Base-by-base conservation (phyloP, 2,113 vertebrate genomes). In the Bubo blakistoni region DNA sequence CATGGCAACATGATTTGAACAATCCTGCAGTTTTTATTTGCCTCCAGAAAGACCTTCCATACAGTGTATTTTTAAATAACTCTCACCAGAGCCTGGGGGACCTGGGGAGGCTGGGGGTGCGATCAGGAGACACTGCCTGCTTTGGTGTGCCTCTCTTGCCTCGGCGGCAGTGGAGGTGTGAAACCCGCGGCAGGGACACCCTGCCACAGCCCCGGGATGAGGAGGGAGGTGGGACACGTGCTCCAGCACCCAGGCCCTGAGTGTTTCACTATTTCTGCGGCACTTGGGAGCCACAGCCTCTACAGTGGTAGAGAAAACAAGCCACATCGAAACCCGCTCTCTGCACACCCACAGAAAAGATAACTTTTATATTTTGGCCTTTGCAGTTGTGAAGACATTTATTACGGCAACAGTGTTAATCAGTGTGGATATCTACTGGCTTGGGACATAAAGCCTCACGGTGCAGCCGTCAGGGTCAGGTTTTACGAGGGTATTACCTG, bases 291-390 rank as follows among this genome's bases (percentile, higher is more conserved):
- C 38, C 1, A 0, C 25, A 16, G 65, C 38, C 61, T 3, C 5
- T 1, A n/a, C n/a, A n/a, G n/a, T n/a, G 7, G 10, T 10, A 27
- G 9, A 15, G 19, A 19, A 20, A 47, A 19, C 14, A 4, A 27
- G 10, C 14, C 4, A 12, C 57, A 25, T 3, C 9, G 13, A 55
- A 47, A 18, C 40, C 13, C 18, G 47, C 3, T 13, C 36, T 19
- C 32, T 11, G 34, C 27, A 4, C 1, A 2, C 3, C 58, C 34
- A 8, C 0, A 0, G 24, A 7, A 18, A 30, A 36, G 3, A 8
- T 1, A 16, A 67, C 17, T 65, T 19, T 3, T 7, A 4, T 24
- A 19, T 49, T 26, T 17, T 16, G 9, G 14, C 14, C 38, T 69
- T 63, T 1, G 3, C 18, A 12, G 14, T 7, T 40, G 36, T 17